phyloP scores from a whole-genome alignment of 2,888 invertebrate species.

The Theretra japonica region DNA sequence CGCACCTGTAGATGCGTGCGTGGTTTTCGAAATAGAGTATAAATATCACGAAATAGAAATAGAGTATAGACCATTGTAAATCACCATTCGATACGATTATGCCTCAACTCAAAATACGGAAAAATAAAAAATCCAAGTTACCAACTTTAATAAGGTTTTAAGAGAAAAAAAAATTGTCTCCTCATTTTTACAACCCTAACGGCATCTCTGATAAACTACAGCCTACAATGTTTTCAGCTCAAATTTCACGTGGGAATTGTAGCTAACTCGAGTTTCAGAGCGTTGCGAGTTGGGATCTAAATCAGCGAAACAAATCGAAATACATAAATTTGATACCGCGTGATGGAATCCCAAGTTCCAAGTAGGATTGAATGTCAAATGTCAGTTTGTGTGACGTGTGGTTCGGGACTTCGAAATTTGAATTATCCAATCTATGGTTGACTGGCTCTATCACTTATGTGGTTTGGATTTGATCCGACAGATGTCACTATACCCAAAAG shows the following conservation, averaged over 20 bases:
- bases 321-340: slow-evolving; percentile 32
- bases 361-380: slow-evolving; percentile 30
- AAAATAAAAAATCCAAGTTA: too few species aligned
- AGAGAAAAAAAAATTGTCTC: not conserved
- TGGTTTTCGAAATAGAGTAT: too few species aligned
- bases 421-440: not conserved
- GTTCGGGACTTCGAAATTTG: slow-evolving; percentile 5
- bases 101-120: too few species aligned
- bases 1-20: too few species aligned
- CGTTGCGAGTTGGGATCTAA: slow-evolving; percentile 29
- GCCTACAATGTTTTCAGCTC: slow-evolving; percentile 32
- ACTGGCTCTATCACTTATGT: not conserved
- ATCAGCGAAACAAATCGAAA: slow-evolving; percentile 33
- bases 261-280: slow-evolving; percentile 38
- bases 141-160: too few species aligned
- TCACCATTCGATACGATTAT: too few species aligned
- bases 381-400: slow-evolving; percentile 18
- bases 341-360: slow-evolving; percentile 28
- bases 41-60: too few species aligned
- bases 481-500: not conserved
- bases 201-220: slow-evolving; percentile 42
- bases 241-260: slow-evolving; percentile 45
- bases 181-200: slow-evolving; percentile 30
- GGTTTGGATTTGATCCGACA: not conserved
- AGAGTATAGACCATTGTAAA: too few species aligned